These are phyloP conservation scores for Eremophila alpestris DNA, from an alignment of 2,797 vertebrate genomes.

Conservation along the genomic window DNA sequence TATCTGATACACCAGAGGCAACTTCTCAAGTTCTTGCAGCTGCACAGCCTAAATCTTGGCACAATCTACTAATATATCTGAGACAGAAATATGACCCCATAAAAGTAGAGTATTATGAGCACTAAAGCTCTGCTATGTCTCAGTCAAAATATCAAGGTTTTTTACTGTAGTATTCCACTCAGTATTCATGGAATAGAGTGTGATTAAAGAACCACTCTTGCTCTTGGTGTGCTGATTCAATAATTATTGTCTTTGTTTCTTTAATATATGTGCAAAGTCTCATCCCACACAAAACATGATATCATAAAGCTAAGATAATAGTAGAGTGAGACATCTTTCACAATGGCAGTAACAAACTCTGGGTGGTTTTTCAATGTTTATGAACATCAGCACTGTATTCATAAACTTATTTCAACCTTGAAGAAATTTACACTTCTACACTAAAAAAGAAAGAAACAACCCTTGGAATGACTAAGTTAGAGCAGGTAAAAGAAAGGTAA, in stretches of 20 bases:
- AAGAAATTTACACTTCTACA: background rate
- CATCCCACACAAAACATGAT: constrained; percentile 47
- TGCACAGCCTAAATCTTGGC: constrained; percentile 65
- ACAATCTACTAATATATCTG: constrained; percentile 63
- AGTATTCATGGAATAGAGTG: constrained; percentile 62
- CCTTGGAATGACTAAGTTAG: background rate
- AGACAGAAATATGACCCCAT: constrained; percentile 65
- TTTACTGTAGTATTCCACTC: constrained; percentile 62
- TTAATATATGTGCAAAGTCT: constrained; percentile 51
- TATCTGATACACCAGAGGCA: constrained; percentile 57
- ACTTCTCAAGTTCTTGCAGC: constrained; percentile 68
- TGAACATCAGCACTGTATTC: background rate
- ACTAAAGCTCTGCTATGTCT: constrained; percentile 57
- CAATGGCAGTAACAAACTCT: constrained; percentile 19
- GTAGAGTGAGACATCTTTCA: constrained; percentile 45
- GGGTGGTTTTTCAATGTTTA: constrained; percentile 10
- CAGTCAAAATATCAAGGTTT: constrained; percentile 63
- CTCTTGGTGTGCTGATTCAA: constrained; percentile 43
- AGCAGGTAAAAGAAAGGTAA: background rate
- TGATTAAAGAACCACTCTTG: constrained; percentile 63
- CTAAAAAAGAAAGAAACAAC: background rate
- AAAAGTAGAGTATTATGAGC: constrained; percentile 58
- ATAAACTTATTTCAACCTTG: constrained; percentile 6
- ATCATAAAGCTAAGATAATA: constrained; percentile 55
- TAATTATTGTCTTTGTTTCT: constrained; percentile 71